These are phyloP conservation scores for Remorina albescens DNA, from an alignment of 2,797 vertebrate genomes.

Conservation along the genomic window DNA sequence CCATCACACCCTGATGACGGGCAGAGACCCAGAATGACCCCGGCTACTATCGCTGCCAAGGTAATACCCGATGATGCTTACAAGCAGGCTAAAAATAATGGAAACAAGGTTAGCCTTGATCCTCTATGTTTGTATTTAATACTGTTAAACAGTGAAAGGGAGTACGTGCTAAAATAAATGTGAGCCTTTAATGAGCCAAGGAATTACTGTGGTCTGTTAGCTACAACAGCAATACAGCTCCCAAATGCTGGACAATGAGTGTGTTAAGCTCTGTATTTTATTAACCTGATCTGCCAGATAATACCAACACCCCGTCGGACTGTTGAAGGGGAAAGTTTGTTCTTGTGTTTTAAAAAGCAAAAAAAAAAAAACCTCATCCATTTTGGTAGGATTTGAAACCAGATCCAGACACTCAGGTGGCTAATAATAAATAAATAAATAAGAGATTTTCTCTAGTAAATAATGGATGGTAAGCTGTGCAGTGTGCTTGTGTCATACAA, in stretches of 20 bases:
- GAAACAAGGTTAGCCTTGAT: too few species aligned
- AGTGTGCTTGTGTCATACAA: background rate
- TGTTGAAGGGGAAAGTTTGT: background rate
- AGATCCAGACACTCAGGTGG: background rate
- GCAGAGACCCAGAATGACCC: conserved; percentile 89
- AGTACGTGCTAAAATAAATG: background rate
- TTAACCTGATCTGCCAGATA: too few species aligned
- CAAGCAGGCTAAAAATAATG: background rate
- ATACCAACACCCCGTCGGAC: background rate
- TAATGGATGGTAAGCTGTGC: background rate
- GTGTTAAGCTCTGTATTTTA: background rate
- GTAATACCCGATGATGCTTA: conserved; percentile 71
- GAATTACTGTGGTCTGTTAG: background rate
- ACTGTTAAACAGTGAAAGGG: background rate
- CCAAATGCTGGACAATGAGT: background rate
- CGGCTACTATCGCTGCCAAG: conserved; percentile 92
- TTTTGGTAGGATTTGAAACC: background rate
- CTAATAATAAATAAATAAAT: background rate
- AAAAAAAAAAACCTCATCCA: background rate
- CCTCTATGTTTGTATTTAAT: background rate
- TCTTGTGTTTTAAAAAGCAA: background rate
- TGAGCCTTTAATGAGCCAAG: background rate
- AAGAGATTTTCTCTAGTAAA: too few species aligned
- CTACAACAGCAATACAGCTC: background rate
- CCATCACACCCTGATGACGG: conserved; percentile 83